Conservation (phyloP, 2,113 vertebrate species). For the Ammospiza nelsoni region DNA sequence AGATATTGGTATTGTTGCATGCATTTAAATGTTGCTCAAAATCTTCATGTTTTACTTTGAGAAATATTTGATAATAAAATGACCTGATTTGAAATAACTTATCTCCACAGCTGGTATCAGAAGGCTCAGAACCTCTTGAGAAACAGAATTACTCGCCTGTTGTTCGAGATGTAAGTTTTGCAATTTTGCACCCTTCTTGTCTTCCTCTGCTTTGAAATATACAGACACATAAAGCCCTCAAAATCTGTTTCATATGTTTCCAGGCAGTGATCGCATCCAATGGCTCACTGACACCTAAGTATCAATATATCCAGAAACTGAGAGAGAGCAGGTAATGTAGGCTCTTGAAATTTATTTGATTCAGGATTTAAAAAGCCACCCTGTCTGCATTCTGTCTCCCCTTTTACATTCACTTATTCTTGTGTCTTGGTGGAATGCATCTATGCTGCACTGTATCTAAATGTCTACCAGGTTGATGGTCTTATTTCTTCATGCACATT, state of each 20-base stretch:
- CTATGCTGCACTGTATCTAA: neutral
- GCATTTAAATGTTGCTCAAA: neutral
- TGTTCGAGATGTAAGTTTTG: constrained; percentile 89
- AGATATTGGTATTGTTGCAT: neutral
- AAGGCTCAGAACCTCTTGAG: constrained; percentile 87
- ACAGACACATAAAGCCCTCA: neutral
- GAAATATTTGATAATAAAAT: neutral
- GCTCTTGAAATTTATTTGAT: neutral
- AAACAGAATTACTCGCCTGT: constrained; percentile 89
- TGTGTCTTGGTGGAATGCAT: neutral
- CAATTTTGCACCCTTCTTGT: neutral
- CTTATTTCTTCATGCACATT: neutral
- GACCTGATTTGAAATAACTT: constrained; percentile 19
- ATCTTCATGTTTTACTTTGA: neutral
- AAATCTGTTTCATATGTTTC: constrained; percentile 47
- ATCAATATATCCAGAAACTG: constrained; percentile 94
- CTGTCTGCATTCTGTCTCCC: neutral
- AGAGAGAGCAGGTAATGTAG: constrained; percentile 86
- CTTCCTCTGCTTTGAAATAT: neutral
- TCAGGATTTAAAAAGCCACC: neutral
- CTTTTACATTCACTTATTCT: neutral
- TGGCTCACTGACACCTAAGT: constrained; percentile 90
- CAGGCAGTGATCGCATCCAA: constrained; percentile 97
- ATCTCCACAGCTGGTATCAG: constrained; percentile 84
- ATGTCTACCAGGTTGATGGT: neutral